phyloP scores from a whole-genome alignment of 2,797 vertebrate genomes.

The Cossypha caffra region DNA sequence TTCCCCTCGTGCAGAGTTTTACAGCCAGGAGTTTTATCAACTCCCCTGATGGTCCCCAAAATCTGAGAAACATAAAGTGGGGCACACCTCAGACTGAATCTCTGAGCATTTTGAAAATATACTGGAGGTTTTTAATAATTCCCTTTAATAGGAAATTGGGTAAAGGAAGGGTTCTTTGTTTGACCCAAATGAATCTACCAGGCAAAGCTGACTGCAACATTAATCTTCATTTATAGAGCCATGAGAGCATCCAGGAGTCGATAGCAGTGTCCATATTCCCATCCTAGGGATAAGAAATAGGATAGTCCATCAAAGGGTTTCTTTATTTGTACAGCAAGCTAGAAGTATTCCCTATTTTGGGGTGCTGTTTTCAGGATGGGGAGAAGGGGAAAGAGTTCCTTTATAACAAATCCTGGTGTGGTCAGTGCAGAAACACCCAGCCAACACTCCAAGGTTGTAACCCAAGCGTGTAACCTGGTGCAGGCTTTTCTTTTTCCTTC shows the following conservation, averaged over 20 bases:
- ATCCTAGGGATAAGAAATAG: neutral
- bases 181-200: neutral
- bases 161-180: neutral
- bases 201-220: neutral
- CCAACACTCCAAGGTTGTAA: neutral
- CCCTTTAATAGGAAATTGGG: neutral
- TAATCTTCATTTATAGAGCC: neutral
- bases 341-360: neutral
- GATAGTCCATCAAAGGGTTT: neutral
- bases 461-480: too few relatives aligned
- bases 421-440: neutral
- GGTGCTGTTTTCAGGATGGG: neutral
- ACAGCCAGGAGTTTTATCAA: neutral
- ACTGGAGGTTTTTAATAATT: neutral
- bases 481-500: neutral
- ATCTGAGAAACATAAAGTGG: neutral
- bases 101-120: neutral
- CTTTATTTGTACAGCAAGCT: neutral
- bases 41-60: neutral
- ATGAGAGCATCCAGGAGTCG: neutral
- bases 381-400: neutral
- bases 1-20: neutral
- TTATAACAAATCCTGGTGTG: neutral
- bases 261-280: neutral
- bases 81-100: rapidly evolving